Percentiles rank a stretch among this genome's conserved stretches.
Evolutionary conservation across 1,140 invertebrate species (phyloP).

Genomic region (Propsilocerus akamusi): DNA sequence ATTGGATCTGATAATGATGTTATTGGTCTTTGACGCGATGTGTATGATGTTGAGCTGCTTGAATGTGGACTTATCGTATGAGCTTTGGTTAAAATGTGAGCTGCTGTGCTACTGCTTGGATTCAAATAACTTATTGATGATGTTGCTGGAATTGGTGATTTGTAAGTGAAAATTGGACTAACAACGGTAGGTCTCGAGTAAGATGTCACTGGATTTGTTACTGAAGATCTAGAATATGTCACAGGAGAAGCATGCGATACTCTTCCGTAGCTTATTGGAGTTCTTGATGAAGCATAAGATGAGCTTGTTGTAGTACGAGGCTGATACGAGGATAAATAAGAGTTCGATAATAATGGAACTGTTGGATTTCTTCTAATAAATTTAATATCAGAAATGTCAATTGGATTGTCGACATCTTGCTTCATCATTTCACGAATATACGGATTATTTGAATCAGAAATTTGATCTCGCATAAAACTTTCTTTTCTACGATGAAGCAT

Average conservation of each 20-base stretch:
- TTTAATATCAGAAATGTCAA: not conserved
- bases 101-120: not conserved
- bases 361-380: not conserved
- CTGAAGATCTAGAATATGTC: no score
- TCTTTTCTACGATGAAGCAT: slow-evolving; percentile 18
- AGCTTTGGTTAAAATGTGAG: not conserved
- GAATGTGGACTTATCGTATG: not conserved
- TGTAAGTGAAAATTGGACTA: not conserved
- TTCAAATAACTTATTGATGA: not conserved
- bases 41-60: not conserved
- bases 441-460: slow-evolving; percentile 20
- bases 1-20: not conserved
- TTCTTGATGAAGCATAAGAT: no score
- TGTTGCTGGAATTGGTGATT: not conserved
- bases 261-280: no score
- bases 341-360: not conserved
- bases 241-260: no score
- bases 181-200: not conserved
- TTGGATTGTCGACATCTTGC: slow-evolving; percentile 3
- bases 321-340: no score
- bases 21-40: not conserved
- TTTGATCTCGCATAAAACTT: slow-evolving; percentile 19
- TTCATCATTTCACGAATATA: slow-evolving; percentile 19
- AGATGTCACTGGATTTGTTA: no score
- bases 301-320: no score